Evolutionary conservation across 2,888 invertebrate genomes (phyloP).

Genomic region (Altica lythri): DNA sequence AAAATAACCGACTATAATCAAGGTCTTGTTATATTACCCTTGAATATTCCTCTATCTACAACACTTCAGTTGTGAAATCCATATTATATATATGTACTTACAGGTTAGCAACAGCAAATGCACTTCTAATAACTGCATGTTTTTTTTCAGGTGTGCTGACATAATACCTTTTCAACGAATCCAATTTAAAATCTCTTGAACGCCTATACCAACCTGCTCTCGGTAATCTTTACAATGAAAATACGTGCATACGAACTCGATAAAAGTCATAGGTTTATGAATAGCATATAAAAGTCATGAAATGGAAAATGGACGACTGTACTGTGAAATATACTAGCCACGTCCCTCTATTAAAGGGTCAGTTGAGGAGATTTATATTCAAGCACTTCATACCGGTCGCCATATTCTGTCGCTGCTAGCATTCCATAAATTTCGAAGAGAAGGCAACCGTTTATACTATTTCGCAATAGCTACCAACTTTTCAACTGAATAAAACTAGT

Average conservation of each 20-base stretch:
- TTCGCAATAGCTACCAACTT: constrained; percentile 20
- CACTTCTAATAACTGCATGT: too few relatives aligned
- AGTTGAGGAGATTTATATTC: constrained; percentile 27
- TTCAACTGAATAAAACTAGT: constrained; percentile 18
- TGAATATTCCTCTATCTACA: too few relatives aligned
- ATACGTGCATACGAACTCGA: constrained; percentile 17
- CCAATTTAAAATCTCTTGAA: not conserved
- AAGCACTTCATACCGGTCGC: constrained; percentile 22
- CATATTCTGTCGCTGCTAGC: constrained; percentile 20
- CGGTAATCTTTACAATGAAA: constrained; percentile 10
- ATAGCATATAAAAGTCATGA: constrained; percentile 25
- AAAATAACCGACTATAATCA: too few relatives aligned
- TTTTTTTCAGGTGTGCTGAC: too few relatives aligned
- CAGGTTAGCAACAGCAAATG: too few relatives aligned
- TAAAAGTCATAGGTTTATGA: constrained; percentile 26
- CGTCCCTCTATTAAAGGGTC: constrained; percentile 26
- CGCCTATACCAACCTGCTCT: not conserved
- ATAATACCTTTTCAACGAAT: too few relatives aligned
- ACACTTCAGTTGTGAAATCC: too few relatives aligned
- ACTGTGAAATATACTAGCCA: constrained; percentile 25
- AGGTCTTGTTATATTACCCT: too few relatives aligned
- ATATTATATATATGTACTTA: too few relatives aligned
- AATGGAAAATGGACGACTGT: constrained; percentile 25
- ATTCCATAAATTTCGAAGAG: constrained; percentile 20
- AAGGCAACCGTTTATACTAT: constrained; percentile 17